Conservation (phyloP, 2,113 vertebrate genomes). For the Urocynchramus pylzowi region DNA sequence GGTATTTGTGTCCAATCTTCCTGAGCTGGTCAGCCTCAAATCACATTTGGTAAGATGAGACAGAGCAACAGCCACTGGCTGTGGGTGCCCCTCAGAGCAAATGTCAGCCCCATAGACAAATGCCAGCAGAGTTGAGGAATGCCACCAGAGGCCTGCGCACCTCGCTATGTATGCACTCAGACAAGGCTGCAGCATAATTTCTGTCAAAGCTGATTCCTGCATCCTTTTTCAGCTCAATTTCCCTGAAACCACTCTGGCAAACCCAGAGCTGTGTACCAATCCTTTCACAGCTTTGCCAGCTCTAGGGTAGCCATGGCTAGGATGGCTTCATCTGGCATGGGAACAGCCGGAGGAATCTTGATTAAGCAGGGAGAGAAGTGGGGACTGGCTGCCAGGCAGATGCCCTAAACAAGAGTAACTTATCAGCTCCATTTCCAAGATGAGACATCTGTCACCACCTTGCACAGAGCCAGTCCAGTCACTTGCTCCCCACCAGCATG, state of each 20-base stretch:
- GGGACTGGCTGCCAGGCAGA: slow-evolving; percentile 28
- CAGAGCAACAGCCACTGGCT: background rate
- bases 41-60: background rate
- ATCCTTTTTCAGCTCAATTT: background rate
- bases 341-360: background rate
- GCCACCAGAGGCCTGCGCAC: background rate
- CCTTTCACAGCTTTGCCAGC: background rate
- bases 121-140: background rate
- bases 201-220: background rate
- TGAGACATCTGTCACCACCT: slow-evolving; percentile 30
- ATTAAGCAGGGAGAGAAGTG: slow-evolving; percentile 18
- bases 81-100: accelerated
- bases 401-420: slow-evolving; percentile 38
- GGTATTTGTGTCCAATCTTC: background rate
- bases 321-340: background rate
- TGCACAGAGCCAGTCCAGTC: background rate
- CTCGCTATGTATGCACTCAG: accelerated
- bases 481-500: background rate
- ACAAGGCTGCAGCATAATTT: background rate
- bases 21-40: background rate
- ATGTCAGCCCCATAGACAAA: background rate
- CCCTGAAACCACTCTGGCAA: background rate
- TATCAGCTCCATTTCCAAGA: slow-evolving; percentile 42
- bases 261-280: background rate
- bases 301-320: accelerated